A percentile compares a stretch with the other conserved stretches of the same genome.
Conservation (phyloP, 1,140 invertebrate genomes). For the Drosophila mauritiana region DNA sequence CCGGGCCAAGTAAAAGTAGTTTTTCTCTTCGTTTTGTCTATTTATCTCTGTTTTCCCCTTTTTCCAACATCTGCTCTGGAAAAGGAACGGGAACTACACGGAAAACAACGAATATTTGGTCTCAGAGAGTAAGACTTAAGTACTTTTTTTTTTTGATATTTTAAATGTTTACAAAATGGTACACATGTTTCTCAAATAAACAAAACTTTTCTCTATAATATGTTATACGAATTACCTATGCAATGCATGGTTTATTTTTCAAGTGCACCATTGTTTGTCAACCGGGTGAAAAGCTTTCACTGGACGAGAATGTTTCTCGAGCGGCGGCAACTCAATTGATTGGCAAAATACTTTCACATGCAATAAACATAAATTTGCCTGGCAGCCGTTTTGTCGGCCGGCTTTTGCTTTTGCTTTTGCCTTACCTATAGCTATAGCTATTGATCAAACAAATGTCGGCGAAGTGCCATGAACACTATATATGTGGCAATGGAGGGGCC, state of each 20-base stretch:
- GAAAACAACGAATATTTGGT: not conserved
- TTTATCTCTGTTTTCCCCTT: conserved; percentile 22
- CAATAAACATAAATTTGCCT: conserved; percentile 52
- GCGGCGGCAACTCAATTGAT: conserved; percentile 52
- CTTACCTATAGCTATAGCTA: conserved; percentile 45
- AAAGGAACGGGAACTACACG: conserved; percentile 25
- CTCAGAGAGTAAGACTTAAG: too few species aligned
- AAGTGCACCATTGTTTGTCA: conserved; percentile 53
- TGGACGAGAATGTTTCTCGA: conserved; percentile 67
- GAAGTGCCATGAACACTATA: conserved; percentile 40
- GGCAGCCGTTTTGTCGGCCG: conserved; percentile 33
- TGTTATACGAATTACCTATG: not conserved
- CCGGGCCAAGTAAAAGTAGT: conserved; percentile 61
- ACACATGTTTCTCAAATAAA: not conserved
- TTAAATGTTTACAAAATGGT: too few species aligned
- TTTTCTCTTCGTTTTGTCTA: conserved; percentile 34
- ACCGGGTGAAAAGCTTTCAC: conserved; percentile 60
- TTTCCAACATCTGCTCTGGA: conserved; percentile 47
- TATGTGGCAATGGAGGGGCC: conserved; percentile 6
- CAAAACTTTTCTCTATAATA: not conserved
- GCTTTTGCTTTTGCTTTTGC: conserved; percentile 45
- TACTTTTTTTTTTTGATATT: too few species aligned
- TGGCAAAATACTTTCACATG: conserved; percentile 74
- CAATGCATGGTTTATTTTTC: not conserved
- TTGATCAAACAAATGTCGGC: conserved; percentile 71